Conservation (phyloP, 2,888 invertebrate species). For the Beris morrisii region DNA sequence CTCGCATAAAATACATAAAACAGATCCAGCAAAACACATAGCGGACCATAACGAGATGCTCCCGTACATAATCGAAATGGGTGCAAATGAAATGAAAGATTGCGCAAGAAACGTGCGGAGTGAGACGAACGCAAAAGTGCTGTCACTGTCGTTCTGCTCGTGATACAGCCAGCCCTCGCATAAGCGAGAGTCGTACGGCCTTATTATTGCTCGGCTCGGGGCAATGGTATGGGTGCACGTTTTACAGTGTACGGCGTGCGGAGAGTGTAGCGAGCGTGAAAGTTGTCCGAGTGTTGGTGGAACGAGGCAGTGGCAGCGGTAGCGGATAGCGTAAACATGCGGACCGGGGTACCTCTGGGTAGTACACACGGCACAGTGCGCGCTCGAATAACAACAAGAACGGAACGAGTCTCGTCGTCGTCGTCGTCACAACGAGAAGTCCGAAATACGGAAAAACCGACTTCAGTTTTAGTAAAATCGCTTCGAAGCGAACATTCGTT, state of each 20-base stretch:
- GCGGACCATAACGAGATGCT: slow-evolving; percentile 37
- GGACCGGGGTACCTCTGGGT: background rate
- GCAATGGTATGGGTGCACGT: background rate
- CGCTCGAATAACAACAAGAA: slow-evolving; percentile 20
- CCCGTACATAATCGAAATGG: slow-evolving; percentile 39
- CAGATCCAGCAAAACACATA: slow-evolving; percentile 32
- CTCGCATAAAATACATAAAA: slow-evolving; percentile 36
- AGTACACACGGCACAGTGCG: background rate
- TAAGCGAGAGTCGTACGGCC: background rate
- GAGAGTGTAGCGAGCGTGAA: background rate
- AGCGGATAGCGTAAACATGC: background rate
- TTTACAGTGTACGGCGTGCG: slow-evolving; percentile 7
- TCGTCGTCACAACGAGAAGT: slow-evolving; percentile 36
- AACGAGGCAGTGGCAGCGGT: slow-evolving; percentile 13
- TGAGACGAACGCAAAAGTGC: too few relatives aligned
- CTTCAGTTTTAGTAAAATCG: slow-evolving; percentile 53
- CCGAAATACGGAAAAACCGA: slow-evolving; percentile 35
- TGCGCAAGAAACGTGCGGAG: slow-evolving; percentile 36
- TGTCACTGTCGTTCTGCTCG: background rate
- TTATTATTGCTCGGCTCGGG: background rate
- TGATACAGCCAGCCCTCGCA: slow-evolving; percentile 14
- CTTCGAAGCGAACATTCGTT: slow-evolving; percentile 57
- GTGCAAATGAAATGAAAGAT: slow-evolving; percentile 42
- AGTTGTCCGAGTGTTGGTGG: background rate
- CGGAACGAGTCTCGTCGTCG: slow-evolving; percentile 26